A percentile compares a stretch with the other conserved stretches of the same genome.
phyloP scores from a whole-genome alignment of 1,140 invertebrate species.

The Pissodes strobi region DNA sequence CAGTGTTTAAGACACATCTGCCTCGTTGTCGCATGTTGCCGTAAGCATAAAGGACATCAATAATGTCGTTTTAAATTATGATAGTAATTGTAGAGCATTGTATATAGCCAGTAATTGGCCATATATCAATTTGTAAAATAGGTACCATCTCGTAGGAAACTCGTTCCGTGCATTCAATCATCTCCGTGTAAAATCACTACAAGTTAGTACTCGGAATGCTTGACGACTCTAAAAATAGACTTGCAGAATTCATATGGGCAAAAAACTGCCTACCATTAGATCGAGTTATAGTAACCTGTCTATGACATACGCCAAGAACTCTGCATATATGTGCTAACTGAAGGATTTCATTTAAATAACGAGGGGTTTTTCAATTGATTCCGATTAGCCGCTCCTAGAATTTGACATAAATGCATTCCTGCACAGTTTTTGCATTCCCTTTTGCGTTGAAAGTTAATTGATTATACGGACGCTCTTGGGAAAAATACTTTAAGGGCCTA shows the following conservation, averaged over 20 bases:
- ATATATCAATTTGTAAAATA: constrained; percentile 22
- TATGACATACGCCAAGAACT: no score
- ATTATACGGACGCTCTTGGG: no score
- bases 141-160: constrained; percentile 14
- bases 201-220: constrained; percentile 11
- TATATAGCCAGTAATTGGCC: constrained; percentile 15
- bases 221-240: constrained; percentile 22
- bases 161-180: constrained; percentile 19
- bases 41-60: constrained; percentile 13
- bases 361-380: no score
- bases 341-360: no score
- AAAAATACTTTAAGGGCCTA: no score
- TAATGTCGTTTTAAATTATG: constrained; percentile 10
- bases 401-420: no score
- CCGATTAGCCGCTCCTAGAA: no score
- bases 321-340: no score
- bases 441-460: no score
- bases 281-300: constrained; percentile 20
- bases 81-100: constrained; percentile 6
- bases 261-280: constrained; percentile 14
- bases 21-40: neutral
- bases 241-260: constrained; percentile 7
- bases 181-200: constrained; percentile 16
- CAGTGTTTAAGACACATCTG: neutral
- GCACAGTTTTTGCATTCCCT: no score